These are phyloP conservation scores for Halcyon malimbica DNA, from an alignment of 2,113 vertebrate genomes.

Conservation along the genomic window DNA sequence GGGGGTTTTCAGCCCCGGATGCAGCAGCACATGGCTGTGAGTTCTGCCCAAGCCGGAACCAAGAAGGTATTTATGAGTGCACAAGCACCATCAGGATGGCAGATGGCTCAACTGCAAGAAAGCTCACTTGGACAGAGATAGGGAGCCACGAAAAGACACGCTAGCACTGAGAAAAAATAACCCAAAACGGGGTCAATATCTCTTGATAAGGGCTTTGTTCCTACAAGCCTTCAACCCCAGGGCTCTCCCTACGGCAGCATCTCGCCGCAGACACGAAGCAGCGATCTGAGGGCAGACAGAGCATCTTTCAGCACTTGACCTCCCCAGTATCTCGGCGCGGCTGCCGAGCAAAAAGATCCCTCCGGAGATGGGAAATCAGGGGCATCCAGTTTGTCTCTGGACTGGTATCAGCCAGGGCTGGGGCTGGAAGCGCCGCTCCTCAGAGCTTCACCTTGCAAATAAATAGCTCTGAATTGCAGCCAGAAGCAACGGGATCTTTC, in stretches of 20 bases:
- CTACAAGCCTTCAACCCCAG: neutral
- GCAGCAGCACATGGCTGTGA: accelerated
- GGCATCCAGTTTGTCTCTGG: conserved; percentile 34
- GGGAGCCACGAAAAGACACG: accelerated
- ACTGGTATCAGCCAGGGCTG: conserved; percentile 46
- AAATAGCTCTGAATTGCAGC: conserved; percentile 78
- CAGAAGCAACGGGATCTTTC: conserved; percentile 77
- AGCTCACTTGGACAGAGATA: neutral
- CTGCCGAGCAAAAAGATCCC: neutral
- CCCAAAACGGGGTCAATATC: neutral
- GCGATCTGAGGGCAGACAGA: neutral
- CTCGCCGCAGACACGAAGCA: neutral
- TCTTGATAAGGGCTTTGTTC: neutral
- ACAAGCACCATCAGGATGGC: neutral
- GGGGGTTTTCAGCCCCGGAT: neutral
- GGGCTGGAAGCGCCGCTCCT: conserved; percentile 33
- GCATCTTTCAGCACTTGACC: conserved; percentile 7
- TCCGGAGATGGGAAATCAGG: conserved; percentile 39
- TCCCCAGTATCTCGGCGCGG: conserved; percentile 1
- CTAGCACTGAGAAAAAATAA: neutral
- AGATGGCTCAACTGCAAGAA: neutral
- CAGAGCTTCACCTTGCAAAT: conserved; percentile 79
- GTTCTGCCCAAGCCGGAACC: neutral
- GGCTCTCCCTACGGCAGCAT: neutral
- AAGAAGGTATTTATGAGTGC: neutral